Base-by-base conservation (phyloP, 30 jellyfish, hydroid and myxozoan genomes). In the Chrysaora quinquecirrha region DNA sequence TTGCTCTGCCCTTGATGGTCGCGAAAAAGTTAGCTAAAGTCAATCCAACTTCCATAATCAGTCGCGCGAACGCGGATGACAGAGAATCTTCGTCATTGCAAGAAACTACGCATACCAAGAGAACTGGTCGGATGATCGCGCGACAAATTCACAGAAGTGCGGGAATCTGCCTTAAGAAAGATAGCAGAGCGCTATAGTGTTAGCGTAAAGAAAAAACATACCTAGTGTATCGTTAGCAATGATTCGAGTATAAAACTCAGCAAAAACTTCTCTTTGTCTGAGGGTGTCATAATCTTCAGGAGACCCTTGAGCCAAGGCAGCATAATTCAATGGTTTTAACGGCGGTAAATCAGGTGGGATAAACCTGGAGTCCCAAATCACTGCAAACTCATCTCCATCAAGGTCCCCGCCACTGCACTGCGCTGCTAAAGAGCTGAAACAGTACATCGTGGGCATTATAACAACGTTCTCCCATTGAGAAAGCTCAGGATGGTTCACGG, bases 401-500 rank as follows among this genome's bases (percentile, higher is more conserved):
- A 90, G 85, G 71, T 90, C 97, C 10, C 97, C 97, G 18, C 97
- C 97, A 48, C 96, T 84, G 75, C 96, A 83, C 48, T 64, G 60
- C 30, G 78, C 94, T 11, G 97, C 83, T 29, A 83, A 63, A 11
- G 97, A 84, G 43, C 48, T 52, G 12, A 20, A 38, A 29, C 90
- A 50, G 2, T 61, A 31, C 11, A 2, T 67, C 21, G 94, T 81
- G 20, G 96, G 94, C 76, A 90, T 61, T 3, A 90, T 71, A 23
- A 90, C 84, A 61, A 83, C 91, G 48, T 90, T 90, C 64, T 35
- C 31, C 89, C 82, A 73, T 19, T 69, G 84, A 34, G 9, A 48
- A 46, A 76, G 68, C 7, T 24, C 65, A 1, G 74, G 31, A 9
- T 38, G 78, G 28, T 78, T 23, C 47, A 90, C 96, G 60, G 92